Evolutionary conservation across 2,113 vertebrate genomes (phyloP).

Genomic region (Piliocolobus tephrosceles): DNA sequence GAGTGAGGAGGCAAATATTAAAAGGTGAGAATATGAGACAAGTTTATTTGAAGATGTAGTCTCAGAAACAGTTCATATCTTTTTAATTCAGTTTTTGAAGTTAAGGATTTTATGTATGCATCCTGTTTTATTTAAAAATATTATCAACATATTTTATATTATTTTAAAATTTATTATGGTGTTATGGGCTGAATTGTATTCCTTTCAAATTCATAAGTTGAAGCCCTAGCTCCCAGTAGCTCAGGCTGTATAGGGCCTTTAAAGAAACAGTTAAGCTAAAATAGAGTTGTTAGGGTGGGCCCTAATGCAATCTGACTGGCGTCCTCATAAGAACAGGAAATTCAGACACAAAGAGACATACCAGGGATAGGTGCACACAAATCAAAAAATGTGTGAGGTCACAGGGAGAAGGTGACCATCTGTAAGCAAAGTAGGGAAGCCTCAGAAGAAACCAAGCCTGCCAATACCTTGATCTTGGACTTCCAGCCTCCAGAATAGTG

Average conservation of each 20-base stretch:
- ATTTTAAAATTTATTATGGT: neutral
- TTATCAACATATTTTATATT: neutral
- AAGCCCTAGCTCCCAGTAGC: neutral
- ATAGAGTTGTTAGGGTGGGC: neutral
- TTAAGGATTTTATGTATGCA: neutral
- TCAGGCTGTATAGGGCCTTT: neutral
- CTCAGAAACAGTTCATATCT: neutral
- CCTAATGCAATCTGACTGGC: neutral
- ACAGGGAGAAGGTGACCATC: neutral
- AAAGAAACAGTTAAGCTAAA: neutral
- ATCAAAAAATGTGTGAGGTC: neutral
- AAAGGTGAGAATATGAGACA: neutral
- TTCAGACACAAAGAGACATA: neutral
- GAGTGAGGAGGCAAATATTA: neutral
- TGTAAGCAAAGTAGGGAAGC: neutral
- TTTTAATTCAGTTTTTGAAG: conserved; percentile 4
- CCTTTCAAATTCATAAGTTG: neutral
- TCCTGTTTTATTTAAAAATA: neutral
- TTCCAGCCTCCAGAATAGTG: neutral
- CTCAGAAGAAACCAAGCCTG: neutral
- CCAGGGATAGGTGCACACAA: neutral
- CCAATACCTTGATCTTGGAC: neutral
- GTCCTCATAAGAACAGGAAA: neutral
- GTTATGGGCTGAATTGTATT: neutral
- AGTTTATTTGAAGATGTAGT: neutral